These are phyloP conservation scores for Drosophila gunungcola DNA, from an alignment of 1,140 invertebrate species.

Conservation along the genomic window DNA sequence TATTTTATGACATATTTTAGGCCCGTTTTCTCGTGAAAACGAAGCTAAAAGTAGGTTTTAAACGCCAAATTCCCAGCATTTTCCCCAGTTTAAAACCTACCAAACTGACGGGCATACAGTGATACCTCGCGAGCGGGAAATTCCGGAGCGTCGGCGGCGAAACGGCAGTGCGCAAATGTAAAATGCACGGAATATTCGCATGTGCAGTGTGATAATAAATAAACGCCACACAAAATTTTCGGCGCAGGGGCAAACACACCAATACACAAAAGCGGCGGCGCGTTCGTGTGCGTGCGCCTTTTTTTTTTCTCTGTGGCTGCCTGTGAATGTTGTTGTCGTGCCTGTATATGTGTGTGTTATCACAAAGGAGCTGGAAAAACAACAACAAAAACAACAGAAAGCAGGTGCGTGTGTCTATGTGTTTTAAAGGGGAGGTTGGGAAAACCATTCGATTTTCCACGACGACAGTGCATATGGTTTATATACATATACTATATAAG, in stretches of 20 bases:
- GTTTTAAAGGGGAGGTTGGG: slow-evolving; percentile 82
- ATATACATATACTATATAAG: background rate
- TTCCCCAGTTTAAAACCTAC: too few species aligned
- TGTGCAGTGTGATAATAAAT: slow-evolving; percentile 71
- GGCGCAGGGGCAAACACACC: slow-evolving; percentile 67
- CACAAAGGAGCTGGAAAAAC: slow-evolving; percentile 30
- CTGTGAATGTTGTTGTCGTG: background rate
- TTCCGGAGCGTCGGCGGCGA: slow-evolving; percentile 21
- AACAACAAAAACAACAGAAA: slow-evolving; percentile 12
- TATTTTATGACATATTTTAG: too few species aligned
- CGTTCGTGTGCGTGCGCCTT: slow-evolving; percentile 15
- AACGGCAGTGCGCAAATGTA: slow-evolving; percentile 71
- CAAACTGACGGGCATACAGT: slow-evolving; percentile 3
- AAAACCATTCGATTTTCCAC: slow-evolving; percentile 87
- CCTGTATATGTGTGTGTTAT: slow-evolving; percentile 23
- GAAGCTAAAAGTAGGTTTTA: too few species aligned
- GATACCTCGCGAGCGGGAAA: slow-evolving; percentile 24
- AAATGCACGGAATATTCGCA: slow-evolving; percentile 65
- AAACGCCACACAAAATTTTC: slow-evolving; percentile 42
- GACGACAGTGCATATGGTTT: slow-evolving; percentile 19
- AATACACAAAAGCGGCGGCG: slow-evolving; percentile 47
- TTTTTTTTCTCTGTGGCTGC: slow-evolving; percentile 1
- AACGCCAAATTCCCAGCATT: too few species aligned
- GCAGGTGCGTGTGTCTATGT: slow-evolving; percentile 16
- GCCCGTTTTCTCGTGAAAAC: slow-evolving; percentile 13